phyloP scores from a whole-genome alignment of 2,113 vertebrate genomes.

The Hoplias malabaricus region DNA sequence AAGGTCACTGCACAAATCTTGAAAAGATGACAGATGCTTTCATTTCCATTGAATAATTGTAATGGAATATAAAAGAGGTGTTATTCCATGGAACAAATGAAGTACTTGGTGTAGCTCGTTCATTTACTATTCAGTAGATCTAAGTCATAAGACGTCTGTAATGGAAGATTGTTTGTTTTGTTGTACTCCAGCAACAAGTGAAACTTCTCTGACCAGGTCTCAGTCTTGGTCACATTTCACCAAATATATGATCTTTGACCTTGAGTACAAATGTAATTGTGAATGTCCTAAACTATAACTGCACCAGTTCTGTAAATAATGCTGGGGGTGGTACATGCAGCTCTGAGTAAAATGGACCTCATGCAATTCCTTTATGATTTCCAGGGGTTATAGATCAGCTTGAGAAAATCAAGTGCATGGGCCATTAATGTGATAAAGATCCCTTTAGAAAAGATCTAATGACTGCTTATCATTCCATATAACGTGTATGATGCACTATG shows the following conservation, averaged over 20 bases:
- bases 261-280: neutral
- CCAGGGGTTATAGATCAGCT: neutral
- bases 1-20: too few relatives aligned
- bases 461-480: conserved; percentile 57
- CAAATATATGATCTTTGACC: neutral
- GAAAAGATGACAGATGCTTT: neutral
- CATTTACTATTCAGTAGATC: too few relatives aligned
- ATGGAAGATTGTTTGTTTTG: too few relatives aligned
- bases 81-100: neutral
- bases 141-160: too few relatives aligned
- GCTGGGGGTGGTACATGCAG: conserved; percentile 26
- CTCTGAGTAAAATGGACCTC: conserved; percentile 19
- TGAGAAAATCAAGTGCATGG: neutral
- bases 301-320: neutral
- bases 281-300: neutral
- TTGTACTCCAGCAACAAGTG: neutral
- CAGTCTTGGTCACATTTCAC: neutral
- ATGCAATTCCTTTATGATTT: conserved; percentile 37
- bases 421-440: conserved; percentile 35
- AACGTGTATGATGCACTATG: conserved; percentile 57
- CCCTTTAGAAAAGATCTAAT: conserved; percentile 45
- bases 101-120: neutral
- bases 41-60: neutral
- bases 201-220: neutral
- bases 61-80: neutral